Evolutionary conservation across 1,140 invertebrate genomes (phyloP).

Genomic region (Saccostrea echinata): DNA sequence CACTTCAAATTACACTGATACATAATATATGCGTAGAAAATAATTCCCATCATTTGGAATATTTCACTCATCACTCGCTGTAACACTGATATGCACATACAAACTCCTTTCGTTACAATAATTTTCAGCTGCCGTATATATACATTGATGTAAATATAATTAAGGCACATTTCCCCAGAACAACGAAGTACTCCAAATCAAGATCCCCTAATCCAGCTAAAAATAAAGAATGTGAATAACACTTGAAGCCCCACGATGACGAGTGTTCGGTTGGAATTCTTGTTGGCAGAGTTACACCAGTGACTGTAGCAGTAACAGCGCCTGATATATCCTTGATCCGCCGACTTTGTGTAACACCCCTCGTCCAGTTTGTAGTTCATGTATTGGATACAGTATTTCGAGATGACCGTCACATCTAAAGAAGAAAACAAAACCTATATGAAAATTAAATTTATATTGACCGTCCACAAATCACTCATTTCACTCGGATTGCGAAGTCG

Average conservation of each 20-base stretch:
- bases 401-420: conserved; percentile 46
- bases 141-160: too few species aligned
- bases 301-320: conserved; percentile 49
- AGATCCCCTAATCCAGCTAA: not conserved
- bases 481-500: too few species aligned
- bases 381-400: conserved; percentile 42
- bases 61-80: too few species aligned
- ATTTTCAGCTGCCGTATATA: not conserved
- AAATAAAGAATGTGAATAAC: not conserved
- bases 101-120: not conserved
- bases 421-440: not conserved
- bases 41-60: too few species aligned
- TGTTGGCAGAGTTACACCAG: conserved; percentile 42
- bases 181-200: not conserved
- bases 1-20: too few species aligned
- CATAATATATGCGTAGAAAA: too few species aligned
- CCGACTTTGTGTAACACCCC: conserved; percentile 49
- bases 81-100: not conserved
- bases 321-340: conserved; percentile 43
- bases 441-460: too few species aligned
- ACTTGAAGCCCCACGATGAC: not conserved
- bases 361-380: conserved; percentile 20
- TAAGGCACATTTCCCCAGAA: not conserved
- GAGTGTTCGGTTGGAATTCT: not conserved
- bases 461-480: too few species aligned